Evolutionary conservation across 2,797 vertebrate species (phyloP).

Genomic region (Myripristis murdjan): DNA sequence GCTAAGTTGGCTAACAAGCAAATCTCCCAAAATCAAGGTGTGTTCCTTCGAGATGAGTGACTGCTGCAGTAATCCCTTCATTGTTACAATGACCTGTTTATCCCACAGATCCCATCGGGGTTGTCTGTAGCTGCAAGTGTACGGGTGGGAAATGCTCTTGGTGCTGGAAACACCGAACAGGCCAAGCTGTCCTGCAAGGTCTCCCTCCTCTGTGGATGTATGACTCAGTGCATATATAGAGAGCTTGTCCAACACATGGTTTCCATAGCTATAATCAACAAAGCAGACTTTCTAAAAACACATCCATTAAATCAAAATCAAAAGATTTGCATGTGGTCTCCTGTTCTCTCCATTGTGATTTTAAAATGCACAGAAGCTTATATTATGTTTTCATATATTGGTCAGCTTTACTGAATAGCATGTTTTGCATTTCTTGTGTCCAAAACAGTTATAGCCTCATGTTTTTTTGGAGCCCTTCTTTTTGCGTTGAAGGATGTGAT

Average conservation of each 20-base stretch:
- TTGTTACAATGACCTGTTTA: neutral
- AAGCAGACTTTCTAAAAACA: neutral
- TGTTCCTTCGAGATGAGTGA: neutral
- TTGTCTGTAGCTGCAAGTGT: conserved; percentile 88
- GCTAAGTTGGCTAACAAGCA: too few species aligned
- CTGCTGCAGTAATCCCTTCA: neutral
- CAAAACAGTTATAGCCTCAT: conserved; percentile 69
- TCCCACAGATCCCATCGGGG: conserved; percentile 87
- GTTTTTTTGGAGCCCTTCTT: conserved; percentile 69
- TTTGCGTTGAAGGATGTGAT: conserved; percentile 77
- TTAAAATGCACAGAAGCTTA: neutral
- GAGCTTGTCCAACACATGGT: neutral
- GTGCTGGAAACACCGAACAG: conserved; percentile 86
- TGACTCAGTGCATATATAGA: conserved; percentile 29
- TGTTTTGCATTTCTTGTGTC: conserved; percentile 26
- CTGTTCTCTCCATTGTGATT: neutral
- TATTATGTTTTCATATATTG: neutral
- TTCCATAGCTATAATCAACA: neutral
- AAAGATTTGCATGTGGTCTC: neutral
- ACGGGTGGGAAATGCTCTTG: conserved; percentile 91
- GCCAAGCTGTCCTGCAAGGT: conserved; percentile 88
- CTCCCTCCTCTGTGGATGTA: conserved; percentile 86
- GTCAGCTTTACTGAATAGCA: neutral
- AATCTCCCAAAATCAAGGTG: neutral
- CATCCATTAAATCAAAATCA: too few species aligned